phyloP scores from a whole-genome alignment of 2,797 vertebrate genomes.

The Melanotaenia boesemani region DNA sequence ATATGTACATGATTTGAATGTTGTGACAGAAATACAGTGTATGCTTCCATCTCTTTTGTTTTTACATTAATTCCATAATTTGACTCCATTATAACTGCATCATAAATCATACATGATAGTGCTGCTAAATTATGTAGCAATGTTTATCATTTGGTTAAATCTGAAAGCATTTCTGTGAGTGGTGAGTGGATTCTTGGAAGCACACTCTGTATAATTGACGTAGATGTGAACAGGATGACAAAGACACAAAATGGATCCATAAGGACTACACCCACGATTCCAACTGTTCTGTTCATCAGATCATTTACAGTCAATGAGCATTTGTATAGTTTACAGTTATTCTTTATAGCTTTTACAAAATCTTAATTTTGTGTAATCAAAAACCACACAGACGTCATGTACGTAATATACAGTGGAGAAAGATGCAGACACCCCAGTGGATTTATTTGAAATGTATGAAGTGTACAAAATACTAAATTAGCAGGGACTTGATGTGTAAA shows the following conservation, averaged over 20 bases:
- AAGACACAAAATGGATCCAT: background rate
- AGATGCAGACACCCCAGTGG: background rate
- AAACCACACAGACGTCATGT: background rate
- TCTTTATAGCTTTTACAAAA: background rate
- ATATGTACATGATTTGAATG: background rate
- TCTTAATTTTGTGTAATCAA: background rate
- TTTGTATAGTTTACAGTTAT: background rate
- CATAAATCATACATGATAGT: background rate
- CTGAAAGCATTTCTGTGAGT: constrained; percentile 9
- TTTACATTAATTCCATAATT: background rate
- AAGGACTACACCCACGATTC: background rate
- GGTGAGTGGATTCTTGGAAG: no score
- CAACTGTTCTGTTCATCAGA: background rate
- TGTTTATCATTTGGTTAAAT: background rate
- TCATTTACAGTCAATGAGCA: background rate
- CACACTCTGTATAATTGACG: background rate
- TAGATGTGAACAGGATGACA: background rate
- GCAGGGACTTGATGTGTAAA: no score
- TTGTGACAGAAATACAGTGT: background rate
- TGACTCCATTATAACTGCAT: background rate
- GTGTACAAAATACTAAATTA: background rate
- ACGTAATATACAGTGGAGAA: background rate
- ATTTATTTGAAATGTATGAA: background rate
- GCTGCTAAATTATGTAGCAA: constrained; percentile 18
- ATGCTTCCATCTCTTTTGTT: background rate